These are phyloP conservation scores for Discoglossus pictus DNA, from an alignment of 2,797 vertebrate genomes.

Conservation along the genomic window DNA sequence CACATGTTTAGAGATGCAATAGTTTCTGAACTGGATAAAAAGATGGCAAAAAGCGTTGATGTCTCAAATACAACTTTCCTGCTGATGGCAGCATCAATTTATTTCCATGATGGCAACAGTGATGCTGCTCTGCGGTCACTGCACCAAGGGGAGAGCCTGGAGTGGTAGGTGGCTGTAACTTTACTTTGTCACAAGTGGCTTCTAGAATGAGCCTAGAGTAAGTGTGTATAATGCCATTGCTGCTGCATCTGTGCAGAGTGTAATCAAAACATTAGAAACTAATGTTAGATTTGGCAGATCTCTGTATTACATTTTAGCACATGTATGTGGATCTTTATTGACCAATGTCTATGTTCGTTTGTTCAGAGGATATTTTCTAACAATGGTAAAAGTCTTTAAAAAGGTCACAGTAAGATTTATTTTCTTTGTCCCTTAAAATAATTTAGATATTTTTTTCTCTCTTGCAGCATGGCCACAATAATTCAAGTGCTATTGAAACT, in stretches of 20 bases:
- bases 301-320: too few species aligned
- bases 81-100: constrained; percentile 91
- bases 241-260: too few species aligned
- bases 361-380: too few species aligned
- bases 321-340: too few species aligned
- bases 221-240: too few species aligned
- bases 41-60: constrained; percentile 90
- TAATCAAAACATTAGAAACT: too few species aligned
- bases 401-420: too few species aligned
- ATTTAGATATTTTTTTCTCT: neutral
- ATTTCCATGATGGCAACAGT: constrained; percentile 82
- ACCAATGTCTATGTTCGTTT: too few species aligned
- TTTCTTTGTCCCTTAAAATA: too few species aligned
- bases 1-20: constrained; percentile 74
- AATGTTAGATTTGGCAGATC: too few species aligned
- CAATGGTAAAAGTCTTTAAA: too few species aligned
- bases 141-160: constrained; percentile 91
- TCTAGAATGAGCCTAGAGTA: too few species aligned
- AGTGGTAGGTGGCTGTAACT: constrained; percentile 74
- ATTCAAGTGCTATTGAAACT: constrained; percentile 90
- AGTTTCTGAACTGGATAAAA: constrained; percentile 85
- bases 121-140: constrained; percentile 86
- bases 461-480: constrained; percentile 85
- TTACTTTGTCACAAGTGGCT: neutral
- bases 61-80: constrained; percentile 87